Evolutionary conservation across 2,888 invertebrate species (phyloP), one percentile per base, ranked within the genome.

Genomic region (Epinotia ramella): DNA sequence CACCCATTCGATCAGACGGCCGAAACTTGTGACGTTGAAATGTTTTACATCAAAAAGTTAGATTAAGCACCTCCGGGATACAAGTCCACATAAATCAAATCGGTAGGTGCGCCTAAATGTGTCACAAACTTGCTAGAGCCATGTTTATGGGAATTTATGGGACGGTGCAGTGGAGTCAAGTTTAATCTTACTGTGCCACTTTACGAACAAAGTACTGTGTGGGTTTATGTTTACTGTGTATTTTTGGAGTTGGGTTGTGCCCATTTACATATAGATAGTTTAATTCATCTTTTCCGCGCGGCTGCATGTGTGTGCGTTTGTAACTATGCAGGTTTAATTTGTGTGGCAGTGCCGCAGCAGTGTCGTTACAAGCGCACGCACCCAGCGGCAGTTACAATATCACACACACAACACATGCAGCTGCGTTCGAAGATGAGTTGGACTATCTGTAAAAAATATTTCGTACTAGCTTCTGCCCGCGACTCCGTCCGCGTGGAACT

Each of bases 31-130:
- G 76, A 76, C 76, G 76, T 67, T 67, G 63, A 76, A 76, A 76
- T 76, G 76, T 67, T 67, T 76, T 76, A 72, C 76, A 72, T 76
- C 76, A 72, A 76, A 76, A 76, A 76, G 76, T 76, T 76, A 76
- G 71, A 76, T 76, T 76, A 76, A 76, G 71, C 46, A 76, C 72
- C 76, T 72, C 63, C 62, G 65, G 53, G 70, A 20, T 28, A 67
- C 33, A 62, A 66, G 57, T 68, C 56, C 66, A 12, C 76, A 76
- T 76, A 76, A 76, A 76, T 76, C 76, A 76, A 76, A 76, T 40
- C 11, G 76, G 18, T 40, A 75, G 70, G 70, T 72, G 59, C 73
- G 60, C 76, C 72, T 72, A 76, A 72, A 72, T 28, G 62, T 72
- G 71, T 76, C 76, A 65, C 49, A 57, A 76, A 76, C 71, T 76